Evolutionary conservation across 2,113 vertebrate genomes (phyloP), one percentile per base, ranked within the genome.

Genomic region (Indicator indicator): DNA sequence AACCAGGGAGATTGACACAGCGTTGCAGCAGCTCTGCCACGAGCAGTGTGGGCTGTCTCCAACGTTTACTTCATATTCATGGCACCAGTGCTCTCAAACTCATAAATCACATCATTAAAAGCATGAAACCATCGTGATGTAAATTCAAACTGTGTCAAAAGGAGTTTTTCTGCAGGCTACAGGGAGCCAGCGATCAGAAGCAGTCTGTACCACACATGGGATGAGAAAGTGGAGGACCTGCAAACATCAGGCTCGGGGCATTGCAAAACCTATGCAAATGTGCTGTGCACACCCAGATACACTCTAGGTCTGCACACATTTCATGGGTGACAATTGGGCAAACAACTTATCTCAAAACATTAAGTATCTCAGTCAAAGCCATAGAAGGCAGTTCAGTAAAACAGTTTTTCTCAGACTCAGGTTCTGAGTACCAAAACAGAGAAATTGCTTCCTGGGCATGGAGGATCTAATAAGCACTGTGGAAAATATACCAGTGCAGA

Each of bases 1-100:
- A 60, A 52, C 76, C 64, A 80, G 30, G 48, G 48, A 50, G 78
- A 82, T 55, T 74, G 89, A 85, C 75, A 38, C 0, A 2, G 64
- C 38, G 52, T 73, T 68, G 76, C 12, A 6, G 86, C 73, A 89
- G 60, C 68, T 93, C 23, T 2, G 5, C 50, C 63, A 54, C 2
- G 46, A 81, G 60, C 68, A 62, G 64, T 64, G 67, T 44, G 64
- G 77, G 72, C 59, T 82, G 62, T 81, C 83, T 75, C 1, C 1
- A 91, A 90, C 64, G 27, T 75, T 89, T 85, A 5, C 68, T 89
- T 92, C 12, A 0, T 50, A n/a, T 81, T 86, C 67, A 32, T 1
- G 6, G n/a, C 82, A 71, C 72, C 68, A 68, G 40, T 17, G 56
- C 78, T 85, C 84, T 89, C 74, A 83, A 87, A 89, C 26, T 27